These are phyloP conservation scores for Halocynthia aurantium DNA, from an alignment of 23 tunicate species.

Conservation along the genomic window DNA sequence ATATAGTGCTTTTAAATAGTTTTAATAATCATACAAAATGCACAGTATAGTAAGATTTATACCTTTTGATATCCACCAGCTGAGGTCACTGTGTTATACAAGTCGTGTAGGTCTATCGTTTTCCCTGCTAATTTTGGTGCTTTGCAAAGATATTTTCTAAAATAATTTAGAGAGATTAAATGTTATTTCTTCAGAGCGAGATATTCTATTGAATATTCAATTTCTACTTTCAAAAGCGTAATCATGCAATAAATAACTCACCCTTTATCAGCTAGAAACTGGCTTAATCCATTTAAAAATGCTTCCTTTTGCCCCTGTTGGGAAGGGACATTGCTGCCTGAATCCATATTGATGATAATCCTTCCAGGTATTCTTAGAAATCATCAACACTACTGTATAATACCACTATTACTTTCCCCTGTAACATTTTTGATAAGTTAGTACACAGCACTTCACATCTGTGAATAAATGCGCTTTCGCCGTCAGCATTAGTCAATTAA, in stretches of 20 bases:
- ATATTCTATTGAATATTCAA: not conserved
- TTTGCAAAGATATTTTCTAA: slow-evolving; percentile 56
- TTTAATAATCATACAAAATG: too few species aligned
- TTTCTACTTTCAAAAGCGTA: not conserved
- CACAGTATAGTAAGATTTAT: not conserved
- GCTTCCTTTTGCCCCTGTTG: slow-evolving; percentile 78
- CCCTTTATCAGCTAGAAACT: slow-evolving; percentile 77
- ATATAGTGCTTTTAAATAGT: too few species aligned
- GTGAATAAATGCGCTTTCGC: not conserved
- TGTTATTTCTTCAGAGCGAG: not conserved
- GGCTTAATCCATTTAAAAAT: slow-evolving; percentile 74
- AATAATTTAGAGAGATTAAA: slow-evolving; percentile 1
- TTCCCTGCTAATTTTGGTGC: slow-evolving; percentile 73
- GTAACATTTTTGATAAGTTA: too few species aligned
- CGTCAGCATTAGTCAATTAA: slow-evolving; percentile 5
- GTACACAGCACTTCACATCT: not conserved
- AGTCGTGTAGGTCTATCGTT: slow-evolving; percentile 66
- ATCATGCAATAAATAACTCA: not conserved
- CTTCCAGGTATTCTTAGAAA: too few species aligned
- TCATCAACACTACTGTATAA: slow-evolving; percentile 12
- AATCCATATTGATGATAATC: slow-evolving; percentile 3
- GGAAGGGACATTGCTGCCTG: slow-evolving; percentile 4
- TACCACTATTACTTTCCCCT: not conserved
- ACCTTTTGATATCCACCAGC: slow-evolving; percentile 87
- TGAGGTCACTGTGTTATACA: slow-evolving; percentile 75